Evolutionary conservation across 2,888 invertebrate genomes (phyloP).

Genomic region (Lamellibrachia columna): DNA sequence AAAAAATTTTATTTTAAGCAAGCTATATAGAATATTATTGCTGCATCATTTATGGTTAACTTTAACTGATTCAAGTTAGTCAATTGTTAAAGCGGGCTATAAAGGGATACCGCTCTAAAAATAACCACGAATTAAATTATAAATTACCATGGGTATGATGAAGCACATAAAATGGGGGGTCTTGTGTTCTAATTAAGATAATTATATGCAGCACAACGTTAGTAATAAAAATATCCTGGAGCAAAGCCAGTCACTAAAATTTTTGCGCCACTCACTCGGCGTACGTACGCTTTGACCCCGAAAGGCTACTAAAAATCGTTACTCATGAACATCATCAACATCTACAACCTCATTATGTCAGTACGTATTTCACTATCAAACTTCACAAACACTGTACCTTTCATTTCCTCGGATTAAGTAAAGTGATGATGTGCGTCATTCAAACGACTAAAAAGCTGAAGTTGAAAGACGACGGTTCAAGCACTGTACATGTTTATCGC

Average conservation of each 20-base stretch:
- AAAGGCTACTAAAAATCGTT: not conserved
- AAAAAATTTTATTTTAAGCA: too few relatives aligned
- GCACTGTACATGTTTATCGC: conserved; percentile 6
- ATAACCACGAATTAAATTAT: too few relatives aligned
- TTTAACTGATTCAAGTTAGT: too few relatives aligned
- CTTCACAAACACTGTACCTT: not conserved
- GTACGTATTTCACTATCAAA: not conserved
- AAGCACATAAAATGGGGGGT: not conserved
- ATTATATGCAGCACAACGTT: not conserved
- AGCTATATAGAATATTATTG: too few relatives aligned
- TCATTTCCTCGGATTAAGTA: conserved; percentile 6
- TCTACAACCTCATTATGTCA: not conserved
- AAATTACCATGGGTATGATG: too few relatives aligned
- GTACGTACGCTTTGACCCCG: not conserved
- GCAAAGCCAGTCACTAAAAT: not conserved
- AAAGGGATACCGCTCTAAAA: too few relatives aligned
- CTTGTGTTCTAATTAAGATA: not conserved
- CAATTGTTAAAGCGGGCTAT: too few relatives aligned
- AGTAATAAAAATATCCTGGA: not conserved
- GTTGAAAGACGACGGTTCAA: conserved; percentile 10
- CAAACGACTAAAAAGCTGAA: conserved; percentile 11
- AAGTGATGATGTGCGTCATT: conserved; percentile 16
- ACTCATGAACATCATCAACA: not conserved
- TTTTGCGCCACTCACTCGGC: not conserved
- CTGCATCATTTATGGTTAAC: too few relatives aligned